phyloP scores from a whole-genome alignment of 1,140 invertebrate genomes.

The Procambarus clarkii region DNA sequence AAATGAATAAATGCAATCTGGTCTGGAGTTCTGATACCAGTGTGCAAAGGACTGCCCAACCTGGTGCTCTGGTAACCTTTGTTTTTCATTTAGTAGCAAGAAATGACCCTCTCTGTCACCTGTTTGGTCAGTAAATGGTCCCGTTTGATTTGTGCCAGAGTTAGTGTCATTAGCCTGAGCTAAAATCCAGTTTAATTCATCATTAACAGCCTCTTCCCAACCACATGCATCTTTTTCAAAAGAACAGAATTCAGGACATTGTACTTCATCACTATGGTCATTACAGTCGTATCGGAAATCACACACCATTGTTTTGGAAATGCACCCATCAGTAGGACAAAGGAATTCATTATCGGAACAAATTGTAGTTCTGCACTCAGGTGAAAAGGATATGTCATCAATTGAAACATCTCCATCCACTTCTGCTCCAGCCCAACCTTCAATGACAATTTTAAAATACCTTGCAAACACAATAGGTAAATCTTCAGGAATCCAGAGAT shows the following conservation, averaged over 20 bases:
- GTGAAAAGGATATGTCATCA: constrained; percentile 56
- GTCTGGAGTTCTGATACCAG: constrained; percentile 58
- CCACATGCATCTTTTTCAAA: constrained; percentile 60
- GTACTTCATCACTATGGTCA: constrained; percentile 41
- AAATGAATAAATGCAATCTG: constrained; percentile 28
- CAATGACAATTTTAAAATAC: constrained; percentile 47
- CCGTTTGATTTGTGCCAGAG: constrained; percentile 39
- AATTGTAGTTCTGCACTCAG: constrained; percentile 21
- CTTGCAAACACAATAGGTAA: constrained; percentile 26
- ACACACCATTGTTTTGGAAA: constrained; percentile 39
- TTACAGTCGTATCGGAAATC: constrained; percentile 51
- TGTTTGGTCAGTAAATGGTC: constrained; percentile 49
- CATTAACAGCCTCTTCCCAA: constrained; percentile 44
- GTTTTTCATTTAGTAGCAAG: constrained; percentile 37
- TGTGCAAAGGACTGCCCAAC: constrained; percentile 19
- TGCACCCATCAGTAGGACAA: constrained; percentile 10
- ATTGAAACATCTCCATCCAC: constrained; percentile 42
- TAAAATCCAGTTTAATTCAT: constrained; percentile 41
- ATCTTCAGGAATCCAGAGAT: constrained; percentile 34
- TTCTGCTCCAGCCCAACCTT: constrained; percentile 21
- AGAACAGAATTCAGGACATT: constrained; percentile 44
- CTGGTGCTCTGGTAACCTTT: background rate
- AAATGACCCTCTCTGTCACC: constrained; percentile 33
- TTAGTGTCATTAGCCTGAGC: constrained; percentile 48
- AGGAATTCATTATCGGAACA: constrained; percentile 38